Conservation (phyloP, 2,113 vertebrate species). For the Vulpes vulpes region DNA sequence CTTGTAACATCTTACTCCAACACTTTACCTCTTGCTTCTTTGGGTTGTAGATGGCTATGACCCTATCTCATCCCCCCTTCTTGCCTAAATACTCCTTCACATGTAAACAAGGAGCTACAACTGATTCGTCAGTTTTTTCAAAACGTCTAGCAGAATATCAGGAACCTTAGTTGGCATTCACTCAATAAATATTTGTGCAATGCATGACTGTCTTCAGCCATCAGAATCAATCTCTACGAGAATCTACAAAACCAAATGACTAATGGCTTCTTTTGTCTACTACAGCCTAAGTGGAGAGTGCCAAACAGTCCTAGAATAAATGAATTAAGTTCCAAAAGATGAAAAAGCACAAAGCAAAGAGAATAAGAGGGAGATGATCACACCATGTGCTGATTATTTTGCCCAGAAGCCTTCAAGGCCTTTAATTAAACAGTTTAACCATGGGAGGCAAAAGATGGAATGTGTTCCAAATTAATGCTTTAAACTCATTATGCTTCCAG, state of each 20-base stretch:
- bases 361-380: slow-evolving; percentile 54
- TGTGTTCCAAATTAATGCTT: slow-evolving; percentile 79
- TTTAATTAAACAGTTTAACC: slow-evolving; percentile 76
- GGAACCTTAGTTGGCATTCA: background rate
- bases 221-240: slow-evolving; percentile 44
- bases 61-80: background rate
- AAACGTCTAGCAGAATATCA: background rate
- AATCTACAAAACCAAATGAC: slow-evolving; percentile 9
- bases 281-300: slow-evolving; percentile 52
- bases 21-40: background rate
- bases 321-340: slow-evolving; percentile 69
- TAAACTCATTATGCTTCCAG: slow-evolving; percentile 60
- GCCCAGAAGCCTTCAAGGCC: slow-evolving; percentile 67
- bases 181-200: slow-evolving; percentile 33
- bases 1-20: background rate
- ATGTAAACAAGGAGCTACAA: background rate
- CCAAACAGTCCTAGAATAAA: slow-evolving; percentile 71
- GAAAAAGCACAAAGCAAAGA: slow-evolving; percentile 65
- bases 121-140: slow-evolving; percentile 48
- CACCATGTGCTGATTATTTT: slow-evolving; percentile 68
- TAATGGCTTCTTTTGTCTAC: slow-evolving; percentile 46
- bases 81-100: background rate
- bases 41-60: no score
- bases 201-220: background rate
- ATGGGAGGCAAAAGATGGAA: slow-evolving; percentile 71